These are phyloP conservation scores for Plemyria rubiginata DNA, from an alignment of 2,888 invertebrate species.

Conservation along the genomic window DNA sequence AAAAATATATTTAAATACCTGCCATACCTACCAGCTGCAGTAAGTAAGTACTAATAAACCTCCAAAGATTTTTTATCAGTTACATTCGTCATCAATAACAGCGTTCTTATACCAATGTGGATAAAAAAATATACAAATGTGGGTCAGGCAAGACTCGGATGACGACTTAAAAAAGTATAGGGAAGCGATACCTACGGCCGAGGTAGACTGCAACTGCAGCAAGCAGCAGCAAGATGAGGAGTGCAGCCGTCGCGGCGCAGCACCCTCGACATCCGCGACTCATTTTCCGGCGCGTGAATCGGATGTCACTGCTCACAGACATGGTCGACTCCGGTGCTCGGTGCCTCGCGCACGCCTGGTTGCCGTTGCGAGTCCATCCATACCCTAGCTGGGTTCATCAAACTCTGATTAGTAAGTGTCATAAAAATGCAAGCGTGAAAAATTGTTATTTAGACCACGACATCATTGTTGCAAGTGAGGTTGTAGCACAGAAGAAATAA, in stretches of 20 bases:
- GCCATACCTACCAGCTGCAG: no score
- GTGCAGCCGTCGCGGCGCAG: constrained; percentile 93
- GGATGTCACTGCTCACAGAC: constrained; percentile 94
- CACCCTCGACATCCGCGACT: constrained; percentile 94
- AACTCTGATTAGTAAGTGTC: neutral
- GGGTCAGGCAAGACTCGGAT: neutral
- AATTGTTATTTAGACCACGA: no score
- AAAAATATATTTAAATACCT: no score
- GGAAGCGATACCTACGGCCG: constrained; percentile 81
- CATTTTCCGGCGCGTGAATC: constrained; percentile 93
- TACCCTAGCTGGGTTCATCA: constrained; percentile 65
- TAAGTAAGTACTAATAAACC: no score
- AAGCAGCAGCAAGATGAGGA: constrained; percentile 90
- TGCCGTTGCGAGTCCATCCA: constrained; percentile 71
- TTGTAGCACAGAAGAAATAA: no score
- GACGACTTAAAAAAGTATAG: constrained; percentile 6
- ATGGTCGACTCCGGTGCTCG: constrained; percentile 90
- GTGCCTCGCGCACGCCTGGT: constrained; percentile 69
- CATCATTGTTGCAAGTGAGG: no score
- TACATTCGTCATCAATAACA: no score
- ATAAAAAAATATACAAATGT: no score
- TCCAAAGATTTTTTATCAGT: no score
- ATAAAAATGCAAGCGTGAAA: neutral
- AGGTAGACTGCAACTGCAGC: constrained; percentile 85
- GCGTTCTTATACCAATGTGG: no score